These are phyloP conservation scores for Crossocerus cetratus DNA, from an alignment of 2,888 invertebrate genomes.

Conservation along the genomic window DNA sequence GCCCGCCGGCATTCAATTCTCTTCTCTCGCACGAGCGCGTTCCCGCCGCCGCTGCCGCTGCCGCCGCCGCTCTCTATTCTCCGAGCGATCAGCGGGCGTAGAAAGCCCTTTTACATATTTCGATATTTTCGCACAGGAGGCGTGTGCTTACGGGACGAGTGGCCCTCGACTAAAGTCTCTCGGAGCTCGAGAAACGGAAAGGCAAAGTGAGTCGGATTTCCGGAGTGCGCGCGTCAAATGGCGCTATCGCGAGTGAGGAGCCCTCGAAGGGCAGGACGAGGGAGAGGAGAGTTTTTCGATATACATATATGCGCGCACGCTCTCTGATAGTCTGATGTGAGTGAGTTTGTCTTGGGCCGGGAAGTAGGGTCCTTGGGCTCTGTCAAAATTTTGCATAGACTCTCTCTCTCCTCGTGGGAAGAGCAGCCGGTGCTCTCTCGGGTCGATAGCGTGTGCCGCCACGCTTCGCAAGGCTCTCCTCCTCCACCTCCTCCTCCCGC, in stretches of 20 bases:
- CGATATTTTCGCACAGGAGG: constrained; percentile 2
- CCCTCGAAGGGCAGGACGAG: neutral
- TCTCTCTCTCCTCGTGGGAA: constrained; percentile 57
- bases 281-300: too few species aligned
- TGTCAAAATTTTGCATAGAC: constrained; percentile 55
- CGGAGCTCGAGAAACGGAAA: constrained; percentile 1
- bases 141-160: neutral
- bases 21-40: neutral
- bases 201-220: constrained; percentile 2
- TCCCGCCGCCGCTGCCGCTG: neutral
- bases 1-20: constrained; percentile 1
- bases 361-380: constrained; percentile 6
- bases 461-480: constrained; percentile 48
- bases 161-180: constrained; percentile 5
- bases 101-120: constrained; percentile 6
- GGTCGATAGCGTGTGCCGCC: constrained; percentile 62
- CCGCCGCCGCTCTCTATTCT: too few species aligned
- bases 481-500: constrained; percentile 50
- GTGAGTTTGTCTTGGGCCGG: neutral
- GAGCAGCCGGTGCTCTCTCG: constrained; percentile 48
- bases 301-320: too few species aligned
- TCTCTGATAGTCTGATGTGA: too few species aligned
- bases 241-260: neutral
- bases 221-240: neutral
- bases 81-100: neutral